Percentiles rank a stretch among this genome's conserved stretches.
These are phyloP conservation scores for Nanger granti DNA, from an alignment of 2,113 vertebrate genomes.

Conservation along the genomic window DNA sequence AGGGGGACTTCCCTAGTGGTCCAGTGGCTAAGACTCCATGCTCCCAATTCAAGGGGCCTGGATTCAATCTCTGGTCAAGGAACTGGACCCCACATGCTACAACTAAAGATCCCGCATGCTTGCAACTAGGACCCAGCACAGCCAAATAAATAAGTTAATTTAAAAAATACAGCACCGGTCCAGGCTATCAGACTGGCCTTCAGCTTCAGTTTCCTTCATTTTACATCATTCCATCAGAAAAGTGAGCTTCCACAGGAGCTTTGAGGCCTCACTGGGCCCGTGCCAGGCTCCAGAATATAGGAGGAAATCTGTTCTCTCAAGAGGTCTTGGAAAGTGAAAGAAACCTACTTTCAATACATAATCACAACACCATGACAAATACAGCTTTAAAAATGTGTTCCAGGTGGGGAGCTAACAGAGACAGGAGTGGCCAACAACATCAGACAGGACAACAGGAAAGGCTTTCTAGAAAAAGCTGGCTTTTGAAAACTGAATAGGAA, in stretches of 20 bases:
- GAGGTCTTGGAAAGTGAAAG: neutral
- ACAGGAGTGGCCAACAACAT: neutral
- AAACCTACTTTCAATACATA: neutral
- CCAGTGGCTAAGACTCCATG: neutral
- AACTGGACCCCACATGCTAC: too few relatives aligned
- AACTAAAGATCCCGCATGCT: neutral
- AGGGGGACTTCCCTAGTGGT: neutral
- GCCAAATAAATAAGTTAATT: neutral
- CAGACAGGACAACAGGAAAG: neutral
- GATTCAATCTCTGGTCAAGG: too few relatives aligned
- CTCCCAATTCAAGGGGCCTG: neutral
- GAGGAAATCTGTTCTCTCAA: neutral
- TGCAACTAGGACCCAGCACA: neutral
- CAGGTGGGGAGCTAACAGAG: neutral
- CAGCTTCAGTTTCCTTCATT: neutral
- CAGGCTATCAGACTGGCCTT: neutral
- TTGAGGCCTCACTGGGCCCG: neutral
- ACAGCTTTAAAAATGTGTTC: neutral
- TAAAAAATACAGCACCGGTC: neutral
- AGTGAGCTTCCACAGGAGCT: neutral
- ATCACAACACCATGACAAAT: neutral
- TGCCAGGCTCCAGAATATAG: neutral
- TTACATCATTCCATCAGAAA: neutral
- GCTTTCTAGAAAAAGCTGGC: neutral
- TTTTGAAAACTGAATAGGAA: neutral